A percentile compares a stretch with the other conserved stretches of the same genome.
Conservation (phyloP, 2,888 invertebrate species). For the Lepidochitona cinerea region DNA sequence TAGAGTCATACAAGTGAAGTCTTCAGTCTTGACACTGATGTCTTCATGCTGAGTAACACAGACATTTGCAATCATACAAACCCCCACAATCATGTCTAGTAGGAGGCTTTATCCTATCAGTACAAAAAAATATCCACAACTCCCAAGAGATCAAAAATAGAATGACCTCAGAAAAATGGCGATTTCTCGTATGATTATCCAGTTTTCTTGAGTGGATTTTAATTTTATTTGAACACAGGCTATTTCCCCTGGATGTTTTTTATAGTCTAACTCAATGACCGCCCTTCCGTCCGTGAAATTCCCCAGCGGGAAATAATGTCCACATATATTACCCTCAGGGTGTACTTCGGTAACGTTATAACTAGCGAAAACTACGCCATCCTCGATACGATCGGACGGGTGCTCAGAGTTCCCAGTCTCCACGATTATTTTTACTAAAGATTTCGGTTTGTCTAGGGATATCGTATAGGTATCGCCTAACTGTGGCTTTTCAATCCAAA, state of each 20-base stretch:
- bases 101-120: too few species aligned
- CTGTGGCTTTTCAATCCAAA: slow-evolving; percentile 66
- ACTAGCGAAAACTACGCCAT: slow-evolving; percentile 53
- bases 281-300: slow-evolving; percentile 57
- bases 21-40: too few species aligned
- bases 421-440: slow-evolving; percentile 54
- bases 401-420: slow-evolving; percentile 58
- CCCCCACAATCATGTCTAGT: too few species aligned
- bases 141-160: neutral
- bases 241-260: slow-evolving; percentile 45
- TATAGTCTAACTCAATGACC: slow-evolving; percentile 42
- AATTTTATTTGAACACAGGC: slow-evolving; percentile 66
- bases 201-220: slow-evolving; percentile 59
- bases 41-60: too few species aligned
- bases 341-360: slow-evolving; percentile 30
- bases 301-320: slow-evolving; percentile 37
- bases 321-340: slow-evolving; percentile 29
- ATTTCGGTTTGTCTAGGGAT: slow-evolving; percentile 56
- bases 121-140: too few species aligned
- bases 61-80: too few species aligned
- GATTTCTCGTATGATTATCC: slow-evolving; percentile 69
- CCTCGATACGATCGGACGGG: slow-evolving; percentile 51
- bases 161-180: slow-evolving; percentile 51
- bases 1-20: too few species aligned
- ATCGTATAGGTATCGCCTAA: slow-evolving; percentile 62